Evolutionary conservation across 2,797 vertebrate species (phyloP).

Genomic region (Scolopax bukidnonensis): DNA sequence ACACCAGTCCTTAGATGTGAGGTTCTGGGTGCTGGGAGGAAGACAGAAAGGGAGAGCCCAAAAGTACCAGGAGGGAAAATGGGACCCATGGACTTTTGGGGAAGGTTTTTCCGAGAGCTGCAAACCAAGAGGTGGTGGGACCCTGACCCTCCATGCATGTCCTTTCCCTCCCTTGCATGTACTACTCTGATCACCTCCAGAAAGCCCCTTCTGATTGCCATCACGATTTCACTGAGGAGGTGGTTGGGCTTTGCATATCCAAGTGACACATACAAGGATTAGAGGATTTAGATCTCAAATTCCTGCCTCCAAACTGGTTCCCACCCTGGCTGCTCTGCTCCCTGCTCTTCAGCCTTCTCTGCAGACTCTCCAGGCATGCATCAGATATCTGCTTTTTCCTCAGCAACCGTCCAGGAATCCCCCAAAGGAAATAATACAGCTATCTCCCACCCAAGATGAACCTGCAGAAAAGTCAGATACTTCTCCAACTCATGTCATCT

Average conservation of each 20-base stretch:
- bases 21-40: background rate
- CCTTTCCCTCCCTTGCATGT: background rate
- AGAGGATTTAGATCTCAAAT: background rate
- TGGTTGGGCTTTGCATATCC: background rate
- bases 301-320: background rate
- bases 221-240: fast-evolving
- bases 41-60: background rate
- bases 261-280: background rate
- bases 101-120: background rate
- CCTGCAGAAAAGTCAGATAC: slow-evolving; percentile 14
- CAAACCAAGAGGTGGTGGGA: background rate
- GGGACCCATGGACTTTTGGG: background rate
- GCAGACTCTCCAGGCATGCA: background rate
- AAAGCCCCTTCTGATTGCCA: background rate
- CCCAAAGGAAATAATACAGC: background rate
- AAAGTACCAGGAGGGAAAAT: background rate
- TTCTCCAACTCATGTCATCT: slow-evolving; percentile 48
- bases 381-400: background rate
- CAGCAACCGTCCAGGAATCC: slow-evolving; percentile 13
- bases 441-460: background rate
- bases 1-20: fast-evolving
- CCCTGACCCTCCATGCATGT: too few species aligned
- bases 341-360: background rate
- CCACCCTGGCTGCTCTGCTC: background rate
- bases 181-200: background rate